Evolutionary conservation across 2,113 vertebrate genomes (phyloP).

Genomic region (Raja brachyura): DNA sequence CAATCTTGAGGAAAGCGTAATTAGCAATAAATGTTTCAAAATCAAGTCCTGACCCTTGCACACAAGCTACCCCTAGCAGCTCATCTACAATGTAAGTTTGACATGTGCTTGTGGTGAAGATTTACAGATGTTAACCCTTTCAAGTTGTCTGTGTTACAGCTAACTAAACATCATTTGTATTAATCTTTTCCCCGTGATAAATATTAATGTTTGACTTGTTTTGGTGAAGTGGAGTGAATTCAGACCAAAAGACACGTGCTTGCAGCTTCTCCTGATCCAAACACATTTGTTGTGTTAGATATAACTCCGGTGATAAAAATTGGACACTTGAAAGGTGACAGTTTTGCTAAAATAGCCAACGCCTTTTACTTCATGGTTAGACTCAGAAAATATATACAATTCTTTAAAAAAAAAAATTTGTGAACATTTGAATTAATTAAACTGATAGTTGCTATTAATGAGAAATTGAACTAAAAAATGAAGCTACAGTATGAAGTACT

Average conservation of each 20-base stretch:
- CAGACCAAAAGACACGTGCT: background rate
- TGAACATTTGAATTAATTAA: background rate
- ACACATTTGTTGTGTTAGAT: background rate
- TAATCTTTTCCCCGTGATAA: background rate
- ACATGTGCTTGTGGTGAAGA: slow-evolving; percentile 44
- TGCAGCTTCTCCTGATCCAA: background rate
- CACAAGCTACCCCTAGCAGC: slow-evolving; percentile 43
- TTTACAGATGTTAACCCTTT: slow-evolving; percentile 43
- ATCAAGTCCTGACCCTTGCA: slow-evolving; percentile 42
- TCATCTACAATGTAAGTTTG: slow-evolving; percentile 43
- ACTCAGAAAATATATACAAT: background rate
- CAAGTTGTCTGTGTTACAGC: slow-evolving; percentile 4
- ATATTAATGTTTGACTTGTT: background rate
- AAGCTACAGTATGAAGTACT: background rate
- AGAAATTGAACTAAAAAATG: background rate
- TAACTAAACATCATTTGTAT: background rate
- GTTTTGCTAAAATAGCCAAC: background rate
- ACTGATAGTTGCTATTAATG: background rate
- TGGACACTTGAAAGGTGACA: background rate
- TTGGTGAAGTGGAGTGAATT: background rate
- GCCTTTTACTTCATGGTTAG: background rate
- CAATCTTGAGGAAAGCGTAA: slow-evolving; percentile 47
- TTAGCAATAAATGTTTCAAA: slow-evolving; percentile 50
- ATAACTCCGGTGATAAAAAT: background rate
- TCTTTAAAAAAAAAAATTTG: background rate